Evolutionary conservation across 2,888 invertebrate genomes (phyloP).

Genomic region (Pristionchus arcanus): DNA sequence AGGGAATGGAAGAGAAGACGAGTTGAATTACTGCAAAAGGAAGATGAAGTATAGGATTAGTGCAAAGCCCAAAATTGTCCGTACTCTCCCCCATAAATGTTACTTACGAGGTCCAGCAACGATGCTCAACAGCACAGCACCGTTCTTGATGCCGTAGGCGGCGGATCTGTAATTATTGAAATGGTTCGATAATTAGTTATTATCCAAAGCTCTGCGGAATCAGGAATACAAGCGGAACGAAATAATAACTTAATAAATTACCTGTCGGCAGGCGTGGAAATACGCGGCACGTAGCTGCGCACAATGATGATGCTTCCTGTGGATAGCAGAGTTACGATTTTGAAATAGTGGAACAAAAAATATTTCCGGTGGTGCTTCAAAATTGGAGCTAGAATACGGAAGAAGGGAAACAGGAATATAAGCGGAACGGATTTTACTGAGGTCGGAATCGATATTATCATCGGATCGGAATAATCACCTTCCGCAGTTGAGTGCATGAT

Average conservation of each 20-base stretch:
- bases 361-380: neutral
- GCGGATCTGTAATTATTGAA: neutral
- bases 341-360: neutral
- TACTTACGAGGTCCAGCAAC: neutral
- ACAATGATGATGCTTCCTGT: constrained; percentile 28
- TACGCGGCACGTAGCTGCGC: constrained; percentile 18
- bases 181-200: too few relatives aligned
- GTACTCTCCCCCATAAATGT: too few relatives aligned
- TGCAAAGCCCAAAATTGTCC: too few relatives aligned
- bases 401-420: too few relatives aligned
- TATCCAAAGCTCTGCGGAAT: too few relatives aligned
- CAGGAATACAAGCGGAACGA: neutral
- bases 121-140: constrained; percentile 1
- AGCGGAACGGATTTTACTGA: too few relatives aligned
- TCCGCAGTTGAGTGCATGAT: neutral
- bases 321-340: neutral
- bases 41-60: too few relatives aligned
- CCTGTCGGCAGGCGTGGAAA: constrained; percentile 15
- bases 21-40: neutral
- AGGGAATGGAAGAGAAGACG: neutral
- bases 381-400: too few relatives aligned
- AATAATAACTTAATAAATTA: neutral
- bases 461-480: neutral
- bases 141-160: constrained; percentile 32
- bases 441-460: neutral